Conservation (phyloP, 2,113 vertebrate species). For the Elaphurus davidianus region DNA sequence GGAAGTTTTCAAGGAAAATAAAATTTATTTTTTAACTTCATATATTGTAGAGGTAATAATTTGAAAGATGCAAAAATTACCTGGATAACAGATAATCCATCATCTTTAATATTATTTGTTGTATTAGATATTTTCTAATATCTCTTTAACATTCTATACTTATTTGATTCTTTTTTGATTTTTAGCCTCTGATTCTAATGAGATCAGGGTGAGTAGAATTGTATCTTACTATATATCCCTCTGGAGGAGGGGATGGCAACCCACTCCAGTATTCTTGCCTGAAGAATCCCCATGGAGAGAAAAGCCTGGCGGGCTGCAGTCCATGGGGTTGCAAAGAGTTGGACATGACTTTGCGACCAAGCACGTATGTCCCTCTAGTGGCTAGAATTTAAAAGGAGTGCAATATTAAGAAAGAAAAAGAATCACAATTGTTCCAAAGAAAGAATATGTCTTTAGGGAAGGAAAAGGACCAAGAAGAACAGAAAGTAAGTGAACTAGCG, state of each 20-base stretch:
- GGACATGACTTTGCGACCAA: not conserved
- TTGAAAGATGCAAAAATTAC: not conserved
- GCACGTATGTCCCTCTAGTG: not conserved
- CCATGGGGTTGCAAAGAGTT: not conserved
- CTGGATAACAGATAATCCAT: not conserved
- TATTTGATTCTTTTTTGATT: not conserved
- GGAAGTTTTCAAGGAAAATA: not conserved
- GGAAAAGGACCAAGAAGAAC: not conserved
- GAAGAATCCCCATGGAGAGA: not conserved
- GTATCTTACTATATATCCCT: not conserved
- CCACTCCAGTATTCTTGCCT: not conserved
- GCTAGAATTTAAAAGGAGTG: not conserved
- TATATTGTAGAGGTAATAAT: not conserved
- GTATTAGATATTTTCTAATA: not conserved
- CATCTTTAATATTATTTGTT: not conserved
- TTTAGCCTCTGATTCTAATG: not conserved
- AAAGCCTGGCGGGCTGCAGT: not conserved
- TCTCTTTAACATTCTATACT: not conserved
- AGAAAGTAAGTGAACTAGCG: not conserved
- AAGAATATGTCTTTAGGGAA: not conserved
- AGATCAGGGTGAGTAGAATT: not conserved
- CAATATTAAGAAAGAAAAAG: not conserved
- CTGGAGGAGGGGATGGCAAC: not conserved
- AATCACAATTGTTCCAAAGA: not conserved
- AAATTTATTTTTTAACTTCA: not conserved